Evolutionary conservation across 2,797 vertebrate genomes (phyloP).

Genomic region (Crypturellus tataupa): DNA sequence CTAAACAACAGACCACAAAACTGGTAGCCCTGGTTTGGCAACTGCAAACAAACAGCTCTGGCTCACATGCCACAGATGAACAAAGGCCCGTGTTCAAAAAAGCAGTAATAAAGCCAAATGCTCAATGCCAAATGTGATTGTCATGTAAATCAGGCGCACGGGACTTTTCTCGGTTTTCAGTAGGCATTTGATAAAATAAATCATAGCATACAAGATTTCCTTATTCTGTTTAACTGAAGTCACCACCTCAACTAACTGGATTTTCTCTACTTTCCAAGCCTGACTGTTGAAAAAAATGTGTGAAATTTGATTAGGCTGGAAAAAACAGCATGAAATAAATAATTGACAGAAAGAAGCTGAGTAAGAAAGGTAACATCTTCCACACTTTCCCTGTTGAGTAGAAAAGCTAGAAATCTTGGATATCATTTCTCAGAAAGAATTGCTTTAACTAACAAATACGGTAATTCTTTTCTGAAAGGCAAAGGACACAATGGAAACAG

Average conservation of each 20-base stretch:
- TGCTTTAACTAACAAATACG: background rate
- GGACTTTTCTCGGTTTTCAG: background rate
- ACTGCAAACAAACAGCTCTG: background rate
- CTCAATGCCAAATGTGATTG: background rate
- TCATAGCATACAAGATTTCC: background rate
- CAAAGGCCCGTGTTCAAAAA: slow-evolving; percentile 37
- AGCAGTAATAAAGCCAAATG: background rate
- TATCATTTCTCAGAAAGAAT: background rate
- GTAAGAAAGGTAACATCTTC: background rate
- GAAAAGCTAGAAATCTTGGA: background rate
- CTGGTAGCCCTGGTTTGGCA: background rate
- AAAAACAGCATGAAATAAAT: slow-evolving; percentile 48
- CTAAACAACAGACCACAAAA: background rate
- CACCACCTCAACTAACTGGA: slow-evolving; percentile 24
- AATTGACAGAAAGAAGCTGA: slow-evolving; percentile 32
- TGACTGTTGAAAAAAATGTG: slow-evolving; percentile 20
- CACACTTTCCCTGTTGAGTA: background rate
- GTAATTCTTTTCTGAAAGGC: background rate
- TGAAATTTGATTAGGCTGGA: slow-evolving; percentile 30
- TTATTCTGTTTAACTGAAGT: slow-evolving; percentile 36
- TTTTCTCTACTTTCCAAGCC: slow-evolving; percentile 27
- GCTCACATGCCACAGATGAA: background rate
- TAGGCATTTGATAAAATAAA: slow-evolving; percentile 32
- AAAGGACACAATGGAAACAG: background rate
- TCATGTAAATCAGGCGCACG: background rate